Percentiles rank a stretch among this genome's conserved stretches.
Evolutionary conservation across 1,140 invertebrate species (phyloP).

Genomic region (Onthophagus taurus): DNA sequence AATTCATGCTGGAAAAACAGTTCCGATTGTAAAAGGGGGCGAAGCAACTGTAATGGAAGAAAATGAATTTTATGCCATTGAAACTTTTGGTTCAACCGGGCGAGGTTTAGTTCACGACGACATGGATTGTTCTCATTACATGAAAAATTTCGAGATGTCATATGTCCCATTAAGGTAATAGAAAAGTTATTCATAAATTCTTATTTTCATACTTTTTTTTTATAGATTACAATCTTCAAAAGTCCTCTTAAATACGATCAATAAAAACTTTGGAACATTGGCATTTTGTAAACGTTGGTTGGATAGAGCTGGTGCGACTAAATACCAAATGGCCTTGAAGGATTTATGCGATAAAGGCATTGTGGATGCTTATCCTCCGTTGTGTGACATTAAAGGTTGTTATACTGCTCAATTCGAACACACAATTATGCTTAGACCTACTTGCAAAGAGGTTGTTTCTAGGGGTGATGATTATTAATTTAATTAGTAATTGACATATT

Average conservation of each 20-base stretch:
- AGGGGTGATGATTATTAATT: conserved; percentile 89
- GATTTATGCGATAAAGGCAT: conserved; percentile 95
- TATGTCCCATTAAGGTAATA: conserved; percentile 72
- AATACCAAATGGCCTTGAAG: conserved; percentile 97
- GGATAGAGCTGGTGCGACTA: conserved; percentile 90
- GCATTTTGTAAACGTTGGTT: conserved; percentile 99
- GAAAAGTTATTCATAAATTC: conserved; percentile 4
- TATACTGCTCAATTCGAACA: conserved; percentile 99
- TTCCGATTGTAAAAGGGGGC: conserved; percentile 98
- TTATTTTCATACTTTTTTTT: conserved; percentile 16
- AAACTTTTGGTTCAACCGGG: conserved; percentile 98
- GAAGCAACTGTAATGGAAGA: conserved; percentile 98
- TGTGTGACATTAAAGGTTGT: conserved; percentile 95
- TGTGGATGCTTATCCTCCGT: conserved; percentile 94
- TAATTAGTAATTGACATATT: too few relatives aligned
- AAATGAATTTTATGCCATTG: conserved; percentile 98
- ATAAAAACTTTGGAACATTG: conserved; percentile 95
- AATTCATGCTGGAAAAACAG: conserved; percentile 98
- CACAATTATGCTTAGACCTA: conserved; percentile 93
- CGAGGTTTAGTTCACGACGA: conserved; percentile 95
- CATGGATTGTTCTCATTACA: conserved; percentile 99
- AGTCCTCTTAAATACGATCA: conserved; percentile 86
- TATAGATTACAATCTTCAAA: conserved; percentile 83
- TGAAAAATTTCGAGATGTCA: conserved; percentile 96
- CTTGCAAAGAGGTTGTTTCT: conserved; percentile 97